phyloP scores from a whole-genome alignment of 2,113 vertebrate species.

The Orthonyx spaldingii region DNA sequence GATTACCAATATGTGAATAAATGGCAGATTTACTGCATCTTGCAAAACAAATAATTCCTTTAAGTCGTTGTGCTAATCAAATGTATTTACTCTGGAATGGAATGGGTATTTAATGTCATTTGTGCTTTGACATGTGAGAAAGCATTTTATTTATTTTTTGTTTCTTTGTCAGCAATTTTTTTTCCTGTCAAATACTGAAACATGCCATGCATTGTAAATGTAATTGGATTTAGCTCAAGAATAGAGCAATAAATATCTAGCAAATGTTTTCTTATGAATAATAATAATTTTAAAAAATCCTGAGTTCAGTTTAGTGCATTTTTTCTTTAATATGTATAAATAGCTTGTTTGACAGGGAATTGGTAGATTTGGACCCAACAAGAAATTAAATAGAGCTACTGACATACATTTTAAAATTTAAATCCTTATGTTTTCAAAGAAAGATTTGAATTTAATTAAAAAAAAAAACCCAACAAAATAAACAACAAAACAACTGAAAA shows the following conservation, averaged over 20 bases:
- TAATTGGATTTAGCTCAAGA: neutral
- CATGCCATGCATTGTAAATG: neutral
- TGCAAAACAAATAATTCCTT: neutral
- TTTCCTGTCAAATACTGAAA: neutral
- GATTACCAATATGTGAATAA: constrained; percentile 12
- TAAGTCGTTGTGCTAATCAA: neutral
- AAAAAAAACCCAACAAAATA: no score
- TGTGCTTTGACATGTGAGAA: neutral
- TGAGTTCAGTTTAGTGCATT: neutral
- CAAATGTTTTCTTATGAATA: neutral
- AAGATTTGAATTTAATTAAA: neutral
- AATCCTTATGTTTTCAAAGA: neutral
- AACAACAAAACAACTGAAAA: neutral
- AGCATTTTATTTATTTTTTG: neutral
- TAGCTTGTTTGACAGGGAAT: neutral
- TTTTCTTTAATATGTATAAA: neutral
- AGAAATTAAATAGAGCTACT: neutral
- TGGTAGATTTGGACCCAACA: neutral
- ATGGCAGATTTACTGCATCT: neutral
- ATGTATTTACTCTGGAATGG: neutral
- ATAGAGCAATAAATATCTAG: neutral
- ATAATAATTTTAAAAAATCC: neutral
- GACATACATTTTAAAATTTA: neutral
- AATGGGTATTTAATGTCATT: neutral
- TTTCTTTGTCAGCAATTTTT: neutral